Evolutionary conservation across 2,797 vertebrate genomes (phyloP), one percentile per base, ranked within the genome.

Genomic region (Alcedo atthis): DNA sequence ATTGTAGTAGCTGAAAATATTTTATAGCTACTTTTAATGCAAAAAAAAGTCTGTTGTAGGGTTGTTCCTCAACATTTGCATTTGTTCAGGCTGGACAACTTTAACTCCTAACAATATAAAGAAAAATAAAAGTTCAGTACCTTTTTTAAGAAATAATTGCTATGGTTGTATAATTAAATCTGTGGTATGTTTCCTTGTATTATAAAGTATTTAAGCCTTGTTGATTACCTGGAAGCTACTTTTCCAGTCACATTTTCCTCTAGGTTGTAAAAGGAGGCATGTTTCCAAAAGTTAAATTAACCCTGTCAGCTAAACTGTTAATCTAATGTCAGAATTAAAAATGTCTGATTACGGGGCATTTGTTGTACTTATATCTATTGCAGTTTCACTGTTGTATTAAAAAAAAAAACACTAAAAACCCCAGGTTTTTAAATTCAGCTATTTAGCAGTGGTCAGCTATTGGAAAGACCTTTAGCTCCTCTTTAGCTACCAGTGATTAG

Each of bases 61-160:
- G 57, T 30, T 61, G 0, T 68, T n/a, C 49, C n/a, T 80, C 2
- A 5, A 22, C 6, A 1, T 5, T 33, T 22, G 28, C 4, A 2
- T 74, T 70, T 67, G 32, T 33, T 49, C 57, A 19, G 18, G n/a
- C 33, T 37, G 48, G 25, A 51, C 30, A 51, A 40, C 48, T 40
- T 33, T 35, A 32, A 62, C 7, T 64, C n/a, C 26, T 43, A 69
- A 64, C 62, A 28, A 40, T 19, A 16, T 4, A 15, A 28, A 54
- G 6, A 2, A 8, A 48, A 33, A 14, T 22, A 33, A 28, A 35
- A 22, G 5, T 35, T 8, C 8, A 26, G 11, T 33, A 32, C 7
- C 9, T 75, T 69, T 24, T 16, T 15, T 15, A 54, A 81, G 67
- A 63, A 85, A 71, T 54, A 32, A 16, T 18, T 43, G 37, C 58